Base-by-base conservation (phyloP, 1,140 invertebrate species). In the Oryzaephilus surinamensis region DNA sequence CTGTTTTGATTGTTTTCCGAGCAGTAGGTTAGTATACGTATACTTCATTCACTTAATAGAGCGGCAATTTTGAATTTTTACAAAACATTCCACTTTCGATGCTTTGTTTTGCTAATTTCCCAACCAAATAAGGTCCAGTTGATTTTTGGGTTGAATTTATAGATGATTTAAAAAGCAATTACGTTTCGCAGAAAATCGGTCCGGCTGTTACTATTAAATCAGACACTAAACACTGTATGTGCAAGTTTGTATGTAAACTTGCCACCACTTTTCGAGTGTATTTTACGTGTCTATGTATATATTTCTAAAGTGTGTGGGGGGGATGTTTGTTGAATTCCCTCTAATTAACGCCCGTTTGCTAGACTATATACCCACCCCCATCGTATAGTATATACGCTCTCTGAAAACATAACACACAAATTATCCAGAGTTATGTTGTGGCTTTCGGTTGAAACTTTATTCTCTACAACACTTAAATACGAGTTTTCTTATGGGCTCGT, bases 121-220 rank as follows among this genome's bases (percentile, higher is more conserved):
- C 5, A 24, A 6, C 8, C 8, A 30, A 30, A 8, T 17, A 8
- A 12, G n/a, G 10, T 17, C 12, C 11, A 30, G 4, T 30, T 30
- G 10, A 15, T 13, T 11, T 15, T 13, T 36, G 20, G 29, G 19
- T 30, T 42, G 38, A 51, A 51, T 51, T 51, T 51, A 51, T 51
- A 45, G 46, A 45, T 45, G n/a, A 37, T 43, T 51, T 46, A 51
- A 48, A 48, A 51, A 46, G 49, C 43, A 51, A 51, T 51, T 51
- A 51, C n/a, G n/a, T n/a, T n/a, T 44, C 34, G 32, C 8, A 20
- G 32, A 12, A 36, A 34, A 19, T 17, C 18, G 14, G 32, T 34
- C 12, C 32, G 28, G 31, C 14, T 33, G 33, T 21, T 21, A 49
- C 47, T 50, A 46, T 43, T 50, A 50, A 50, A 50, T 50, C 44